Percentiles rank a stretch among this genome's conserved stretches.
Evolutionary conservation across 2,888 invertebrate genomes (phyloP).

Genomic region (Sarcophaga rosellei): DNA sequence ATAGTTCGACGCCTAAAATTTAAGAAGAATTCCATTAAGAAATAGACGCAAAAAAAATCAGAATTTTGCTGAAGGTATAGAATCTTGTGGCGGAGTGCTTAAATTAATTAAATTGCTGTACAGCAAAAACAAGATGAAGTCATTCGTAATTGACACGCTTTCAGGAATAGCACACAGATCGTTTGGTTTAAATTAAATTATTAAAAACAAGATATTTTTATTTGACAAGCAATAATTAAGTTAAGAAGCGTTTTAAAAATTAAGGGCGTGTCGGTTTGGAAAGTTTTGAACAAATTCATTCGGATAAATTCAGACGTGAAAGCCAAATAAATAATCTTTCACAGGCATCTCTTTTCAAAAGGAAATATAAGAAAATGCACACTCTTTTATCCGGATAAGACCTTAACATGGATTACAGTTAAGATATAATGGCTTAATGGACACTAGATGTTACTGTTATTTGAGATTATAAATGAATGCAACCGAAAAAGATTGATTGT

Average conservation of each 20-base stretch:
- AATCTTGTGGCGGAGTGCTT: neutral
- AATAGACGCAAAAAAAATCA: conserved; percentile 22
- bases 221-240: neutral
- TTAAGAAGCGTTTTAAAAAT: neutral
- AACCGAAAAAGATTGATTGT: too few relatives aligned
- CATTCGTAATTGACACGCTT: neutral
- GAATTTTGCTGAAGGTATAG: neutral
- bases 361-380: too few relatives aligned
- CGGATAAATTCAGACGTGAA: too few relatives aligned
- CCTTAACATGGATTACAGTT: too few relatives aligned
- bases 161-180: neutral
- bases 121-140: neutral
- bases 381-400: too few relatives aligned
- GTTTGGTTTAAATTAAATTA: neutral
- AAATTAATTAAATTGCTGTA: neutral
- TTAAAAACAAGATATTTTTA: too few relatives aligned
- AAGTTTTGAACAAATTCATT: neutral
- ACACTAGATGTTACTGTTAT: too few relatives aligned
- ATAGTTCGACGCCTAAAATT: conserved; percentile 45
- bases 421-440: too few relatives aligned
- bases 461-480: too few relatives aligned
- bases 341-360: too few relatives aligned
- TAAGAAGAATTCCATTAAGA: neutral
- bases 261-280: neutral
- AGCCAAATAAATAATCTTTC: too few relatives aligned